Evolutionary conservation across 2,888 invertebrate genomes (phyloP).

Genomic region (Aromia moschata): DNA sequence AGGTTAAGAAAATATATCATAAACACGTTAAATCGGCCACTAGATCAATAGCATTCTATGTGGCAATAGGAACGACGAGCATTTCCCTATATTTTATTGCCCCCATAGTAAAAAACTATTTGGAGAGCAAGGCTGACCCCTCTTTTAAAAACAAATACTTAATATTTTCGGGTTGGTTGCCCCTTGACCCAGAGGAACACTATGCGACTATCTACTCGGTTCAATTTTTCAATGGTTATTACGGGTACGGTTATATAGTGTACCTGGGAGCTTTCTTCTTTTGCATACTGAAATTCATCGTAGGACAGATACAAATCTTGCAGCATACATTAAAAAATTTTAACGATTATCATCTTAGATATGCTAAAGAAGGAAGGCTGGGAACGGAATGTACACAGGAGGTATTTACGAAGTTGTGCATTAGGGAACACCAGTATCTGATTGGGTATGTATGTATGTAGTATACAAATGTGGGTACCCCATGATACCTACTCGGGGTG

Average conservation of each 20-base stretch:
- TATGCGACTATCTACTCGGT: constrained; percentile 37
- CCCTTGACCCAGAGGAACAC: constrained; percentile 39
- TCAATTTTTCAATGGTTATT: constrained; percentile 36
- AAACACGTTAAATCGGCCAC: constrained; percentile 25
- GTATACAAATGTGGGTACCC: no score
- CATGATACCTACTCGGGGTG: no score
- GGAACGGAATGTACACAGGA: neutral
- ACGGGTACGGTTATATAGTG: constrained; percentile 30
- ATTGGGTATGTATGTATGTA: no score
- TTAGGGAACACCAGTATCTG: constrained; percentile 30
- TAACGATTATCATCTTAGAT: constrained; percentile 4
- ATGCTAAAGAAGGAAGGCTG: constrained; percentile 1
- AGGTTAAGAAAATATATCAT: constrained; percentile 36
- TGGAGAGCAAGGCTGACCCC: constrained; percentile 28
- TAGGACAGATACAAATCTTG: constrained; percentile 28
- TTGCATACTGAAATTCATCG: constrained; percentile 26
- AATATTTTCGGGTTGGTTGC: constrained; percentile 41
- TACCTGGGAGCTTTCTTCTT: constrained; percentile 31
- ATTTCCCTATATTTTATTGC: constrained; percentile 34
- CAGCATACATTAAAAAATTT: constrained; percentile 24
- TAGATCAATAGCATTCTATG: constrained; percentile 32
- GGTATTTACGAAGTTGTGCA: constrained; percentile 25
- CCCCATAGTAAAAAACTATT: constrained; percentile 34
- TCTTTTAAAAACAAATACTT: constrained; percentile 34
- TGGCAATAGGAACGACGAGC: constrained; percentile 31